Evolutionary conservation across 1,140 invertebrate genomes (phyloP), one percentile per base, ranked within the genome.

Genomic region (Drosophila pruinosa): DNA sequence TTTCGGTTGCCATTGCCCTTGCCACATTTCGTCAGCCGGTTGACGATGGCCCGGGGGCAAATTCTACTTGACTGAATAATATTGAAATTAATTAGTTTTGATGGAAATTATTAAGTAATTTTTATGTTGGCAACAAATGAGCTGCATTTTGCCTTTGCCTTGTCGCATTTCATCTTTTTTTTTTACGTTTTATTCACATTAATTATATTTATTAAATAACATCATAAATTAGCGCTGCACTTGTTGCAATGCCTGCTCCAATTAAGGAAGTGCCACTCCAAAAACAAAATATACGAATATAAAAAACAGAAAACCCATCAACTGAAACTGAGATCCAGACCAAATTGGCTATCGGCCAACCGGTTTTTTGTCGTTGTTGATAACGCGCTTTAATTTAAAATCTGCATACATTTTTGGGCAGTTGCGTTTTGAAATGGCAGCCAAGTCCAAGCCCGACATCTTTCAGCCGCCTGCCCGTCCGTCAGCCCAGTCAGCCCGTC

Each of bases 61-160:
- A 15, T 39, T 34, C 36, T 61, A 50, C 72, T 54, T 72, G 45
- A 24, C 65, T 78, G 80, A 85, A 89, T 78, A 75, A 89, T 89
- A 89, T 89, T 81, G 83, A 89, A 72, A 85, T 81, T 89, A 89
- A 89, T 89, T 75, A 89, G 62, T 89, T 89, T 74, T 81, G 85
- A 81, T 89, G 77, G 77, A 75, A 89, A 89, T 89, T 89, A 89
- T 89, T 85, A 89, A 89, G 85, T 89, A 89, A 89, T 89, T 89
- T 85, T 73, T 68, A 72, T 78, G 62, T 47, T 56, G 57, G 24
- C 67, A 45, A 64, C 48, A 78, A 75, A 72, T 65, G 69, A 72
- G 78, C 62, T 24, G 34, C 41, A 12, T 38, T 43, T 34, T 31
- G n/a, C n/a, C 28, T 28, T 22, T 48, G 53, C n/a, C 31, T 56